phyloP scores from a whole-genome alignment of 1,140 invertebrate species.

The Drosophila navojoa region DNA sequence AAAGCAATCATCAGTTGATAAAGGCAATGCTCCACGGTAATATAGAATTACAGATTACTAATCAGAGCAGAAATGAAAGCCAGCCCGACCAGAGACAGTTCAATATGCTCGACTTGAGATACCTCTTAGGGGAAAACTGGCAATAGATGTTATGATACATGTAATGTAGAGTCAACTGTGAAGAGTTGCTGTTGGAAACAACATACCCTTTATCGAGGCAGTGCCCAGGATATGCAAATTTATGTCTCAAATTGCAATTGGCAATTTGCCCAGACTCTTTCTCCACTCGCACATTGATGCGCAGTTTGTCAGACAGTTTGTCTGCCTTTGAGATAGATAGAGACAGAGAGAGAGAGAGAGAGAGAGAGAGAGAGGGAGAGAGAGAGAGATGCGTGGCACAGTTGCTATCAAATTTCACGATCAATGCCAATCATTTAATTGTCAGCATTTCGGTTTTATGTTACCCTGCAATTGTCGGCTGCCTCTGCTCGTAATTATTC shows the following conservation, averaged over 20 bases:
- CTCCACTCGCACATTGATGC: neutral
- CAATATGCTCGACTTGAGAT: no score
- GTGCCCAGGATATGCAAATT: neutral
- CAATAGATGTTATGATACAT: no score
- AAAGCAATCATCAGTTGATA: no score
- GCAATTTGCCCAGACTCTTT: slow-evolving; percentile 31
- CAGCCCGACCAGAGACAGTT: no score
- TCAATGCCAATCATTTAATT: slow-evolving; percentile 79
- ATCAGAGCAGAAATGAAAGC: no score
- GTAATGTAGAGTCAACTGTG: neutral
- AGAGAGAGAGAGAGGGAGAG: neutral
- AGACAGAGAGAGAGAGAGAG: neutral
- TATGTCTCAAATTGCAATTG: slow-evolving; percentile 49
- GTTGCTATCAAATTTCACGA: slow-evolving; percentile 75
- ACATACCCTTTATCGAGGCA: neutral
- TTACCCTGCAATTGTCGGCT: slow-evolving; percentile 5
- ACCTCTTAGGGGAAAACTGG: no score
- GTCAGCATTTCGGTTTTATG: slow-evolving; percentile 24
- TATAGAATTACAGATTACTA: no score
- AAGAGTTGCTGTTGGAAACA: neutral
- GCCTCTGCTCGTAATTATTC: slow-evolving; percentile 61
- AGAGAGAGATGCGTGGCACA: slow-evolving; percentile 54
- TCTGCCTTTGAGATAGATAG: slow-evolving; percentile 2
- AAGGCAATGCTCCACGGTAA: no score
- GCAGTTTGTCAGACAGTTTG: slow-evolving; percentile 34